These are phyloP conservation scores for Carposina sasakii DNA, from an alignment of 1,140 invertebrate species.

Conservation along the genomic window DNA sequence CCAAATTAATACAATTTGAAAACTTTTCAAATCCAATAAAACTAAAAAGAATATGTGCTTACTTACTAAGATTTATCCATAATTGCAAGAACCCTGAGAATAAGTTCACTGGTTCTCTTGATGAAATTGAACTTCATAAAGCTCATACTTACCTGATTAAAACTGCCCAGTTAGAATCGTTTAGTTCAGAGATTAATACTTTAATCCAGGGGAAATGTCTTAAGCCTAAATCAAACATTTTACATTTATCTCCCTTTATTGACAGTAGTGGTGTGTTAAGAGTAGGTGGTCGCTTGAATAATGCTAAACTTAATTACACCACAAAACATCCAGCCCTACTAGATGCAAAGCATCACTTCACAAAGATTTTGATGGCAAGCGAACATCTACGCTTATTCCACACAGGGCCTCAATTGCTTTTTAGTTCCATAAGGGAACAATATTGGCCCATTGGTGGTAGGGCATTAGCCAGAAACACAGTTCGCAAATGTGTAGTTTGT, in stretches of 20 bases:
- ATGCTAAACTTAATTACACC: background rate
- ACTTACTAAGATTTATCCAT: background rate
- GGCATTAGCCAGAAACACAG: background rate
- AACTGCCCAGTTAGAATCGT: background rate
- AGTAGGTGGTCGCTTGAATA: slow-evolving; percentile 2
- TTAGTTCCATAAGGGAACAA: slow-evolving; percentile 6
- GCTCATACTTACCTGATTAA: background rate
- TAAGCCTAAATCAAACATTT: background rate
- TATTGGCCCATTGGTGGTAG: slow-evolving; percentile 17
- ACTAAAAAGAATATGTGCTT: background rate
- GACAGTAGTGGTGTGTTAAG: background rate
- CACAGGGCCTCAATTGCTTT: slow-evolving; percentile 7
- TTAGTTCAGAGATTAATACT: background rate
- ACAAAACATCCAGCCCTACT: background rate
- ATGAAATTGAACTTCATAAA: background rate
- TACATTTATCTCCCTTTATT: slow-evolving; percentile 5
- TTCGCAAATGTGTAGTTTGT: slow-evolving; percentile 5
- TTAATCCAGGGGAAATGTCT: background rate
- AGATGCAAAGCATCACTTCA: background rate
- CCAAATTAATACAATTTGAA: background rate
- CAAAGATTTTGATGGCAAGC: background rate
- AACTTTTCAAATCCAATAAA: background rate
- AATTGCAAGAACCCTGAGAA: background rate
- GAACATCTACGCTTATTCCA: slow-evolving; percentile 6
- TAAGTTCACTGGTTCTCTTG: background rate